Evolutionary conservation across 2,797 vertebrate genomes (phyloP), one percentile per base, ranked within the genome.

Genomic region (Halcyon badia): DNA sequence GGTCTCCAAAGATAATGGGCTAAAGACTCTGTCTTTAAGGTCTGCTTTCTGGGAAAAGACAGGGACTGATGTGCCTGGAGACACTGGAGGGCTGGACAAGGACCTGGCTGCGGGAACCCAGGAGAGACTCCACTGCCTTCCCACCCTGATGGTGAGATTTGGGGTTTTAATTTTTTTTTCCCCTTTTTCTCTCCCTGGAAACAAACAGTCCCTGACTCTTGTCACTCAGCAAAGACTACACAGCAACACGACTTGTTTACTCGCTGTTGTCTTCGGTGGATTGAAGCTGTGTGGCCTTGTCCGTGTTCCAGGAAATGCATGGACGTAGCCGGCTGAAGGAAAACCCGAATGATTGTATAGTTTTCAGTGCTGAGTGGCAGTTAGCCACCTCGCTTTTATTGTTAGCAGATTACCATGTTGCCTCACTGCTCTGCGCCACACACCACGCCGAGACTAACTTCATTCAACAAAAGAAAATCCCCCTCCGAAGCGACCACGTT

Each of bases 221-320:
- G 83, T 85, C 89, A 78, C 78, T 69, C 65, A 14, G 51, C 76
- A 61, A 68, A 83, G 83, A 75, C 78, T 90, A 35, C 75, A 25
- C 83, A 95, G 95, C 86, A 90, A 68, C 66, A 26, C 3, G 31
- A 37, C 92, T 81, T 96, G 93, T 97, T 97, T 93, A 96, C 84
- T 72, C 2, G 3, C 87, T 68, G 81, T 17, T 90, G 95, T 49
- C 88, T 93, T 92, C 3, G 31, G 79, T 69, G 86, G 83, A 39
- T 83, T 95, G 96, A 96, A 96, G 93, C 93, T 97, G 97, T 97
- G 96, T 96, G 95, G 96, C 97, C 97, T 94, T 94, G 94, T 96
- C 94, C 58, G 30, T 3, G 58, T 90, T 95, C 96, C 97, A 97
- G 93, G 96, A 69, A 95, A 88, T 0, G 89, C 96, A 94, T 13